Conservation (phyloP, 2,888 invertebrate species). For the Cactoblastis cactorum region DNA sequence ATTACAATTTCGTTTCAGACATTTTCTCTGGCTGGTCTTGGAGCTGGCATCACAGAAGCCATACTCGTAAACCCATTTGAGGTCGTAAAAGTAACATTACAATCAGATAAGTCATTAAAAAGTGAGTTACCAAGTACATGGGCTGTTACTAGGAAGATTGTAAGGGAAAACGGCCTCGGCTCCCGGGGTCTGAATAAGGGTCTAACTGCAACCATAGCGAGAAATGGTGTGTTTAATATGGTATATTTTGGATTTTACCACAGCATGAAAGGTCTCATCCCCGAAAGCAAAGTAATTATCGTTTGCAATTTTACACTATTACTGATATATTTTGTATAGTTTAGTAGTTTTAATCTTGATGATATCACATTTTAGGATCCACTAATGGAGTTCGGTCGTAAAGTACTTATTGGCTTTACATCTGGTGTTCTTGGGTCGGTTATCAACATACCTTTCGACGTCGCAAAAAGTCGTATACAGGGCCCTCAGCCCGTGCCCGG, state of each 20-base stretch:
- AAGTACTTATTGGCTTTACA: conserved; percentile 90
- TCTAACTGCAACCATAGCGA: conserved; percentile 90
- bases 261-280: conserved; percentile 88
- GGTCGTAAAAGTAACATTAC: conserved; percentile 95
- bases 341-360: too few species aligned
- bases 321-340: too few species aligned
- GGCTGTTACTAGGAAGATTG: conserved; percentile 88
- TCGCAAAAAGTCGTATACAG: conserved; percentile 96
- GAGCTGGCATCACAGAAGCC: conserved; percentile 94
- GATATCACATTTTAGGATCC: conserved; percentile 76
- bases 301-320: too few species aligned
- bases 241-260: conserved; percentile 98
- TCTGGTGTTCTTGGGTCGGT: conserved; percentile 93
- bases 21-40: conserved; percentile 91
- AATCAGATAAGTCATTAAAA: conserved; percentile 84
- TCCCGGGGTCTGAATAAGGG: conserved; percentile 91
- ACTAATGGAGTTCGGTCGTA: conserved; percentile 84
- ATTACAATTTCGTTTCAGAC: conserved; percentile 79
- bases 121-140: conserved; percentile 86
- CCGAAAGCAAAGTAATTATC: conserved; percentile 79
- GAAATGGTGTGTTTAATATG: conserved; percentile 96
- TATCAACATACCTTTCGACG: conserved; percentile 96
- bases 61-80: conserved; percentile 96
- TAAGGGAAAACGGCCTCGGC: conserved; percentile 87
- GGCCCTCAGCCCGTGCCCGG: conserved; percentile 90